Percentiles rank a stretch among this genome's conserved stretches.
Conservation (phyloP, 1,140 invertebrate species). For the Drosophila sp. region DNA sequence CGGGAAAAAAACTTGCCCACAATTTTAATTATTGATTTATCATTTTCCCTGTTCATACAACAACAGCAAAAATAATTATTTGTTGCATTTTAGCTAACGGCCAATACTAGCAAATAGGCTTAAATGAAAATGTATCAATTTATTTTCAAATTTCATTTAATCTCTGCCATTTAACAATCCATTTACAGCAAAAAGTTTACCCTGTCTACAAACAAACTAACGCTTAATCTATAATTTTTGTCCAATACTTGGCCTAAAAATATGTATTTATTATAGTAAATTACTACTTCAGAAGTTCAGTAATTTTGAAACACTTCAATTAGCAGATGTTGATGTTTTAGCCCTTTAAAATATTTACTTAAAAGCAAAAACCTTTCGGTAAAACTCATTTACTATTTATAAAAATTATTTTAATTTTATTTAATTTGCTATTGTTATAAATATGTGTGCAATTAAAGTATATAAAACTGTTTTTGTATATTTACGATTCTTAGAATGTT, state of each 20-base stretch:
- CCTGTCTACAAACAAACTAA: no score
- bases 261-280: no score
- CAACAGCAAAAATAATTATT: constrained; percentile 2
- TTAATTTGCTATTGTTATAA: no score
- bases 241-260: background rate
- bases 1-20: constrained; percentile 42
- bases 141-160: constrained; percentile 19
- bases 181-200: background rate
- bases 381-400: no score
- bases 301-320: no score
- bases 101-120: background rate
- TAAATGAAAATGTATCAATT: constrained; percentile 10
- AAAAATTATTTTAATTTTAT: no score
- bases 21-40: constrained; percentile 77
- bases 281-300: no score
- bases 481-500: constrained; percentile 26
- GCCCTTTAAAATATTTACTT: no score
- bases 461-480: constrained; percentile 17
- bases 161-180: background rate
- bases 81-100: constrained; percentile 18
- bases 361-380: no score
- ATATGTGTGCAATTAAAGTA: background rate
- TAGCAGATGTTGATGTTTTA: no score
- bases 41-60: background rate
- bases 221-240: background rate